These are phyloP conservation scores for Zhuqinia jingwanae DNA, from an alignment of 2,888 invertebrate genomes.

Conservation along the genomic window DNA sequence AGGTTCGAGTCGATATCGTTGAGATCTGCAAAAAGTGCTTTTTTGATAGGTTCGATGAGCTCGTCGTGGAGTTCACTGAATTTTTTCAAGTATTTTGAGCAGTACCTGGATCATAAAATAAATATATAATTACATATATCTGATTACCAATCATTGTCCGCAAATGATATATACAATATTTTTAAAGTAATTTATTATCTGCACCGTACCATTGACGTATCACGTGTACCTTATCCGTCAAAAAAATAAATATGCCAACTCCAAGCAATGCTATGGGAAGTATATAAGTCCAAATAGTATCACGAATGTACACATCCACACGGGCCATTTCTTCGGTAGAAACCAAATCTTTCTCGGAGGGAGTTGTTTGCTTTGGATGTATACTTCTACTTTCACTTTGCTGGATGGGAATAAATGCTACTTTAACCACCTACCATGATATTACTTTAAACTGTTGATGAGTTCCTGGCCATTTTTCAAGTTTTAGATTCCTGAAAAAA, in stretches of 20 bases:
- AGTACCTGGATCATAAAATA: conserved; percentile 67
- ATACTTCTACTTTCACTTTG: background rate
- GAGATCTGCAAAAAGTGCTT: conserved; percentile 75
- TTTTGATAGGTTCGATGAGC: conserved; percentile 69
- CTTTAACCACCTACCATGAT: background rate
- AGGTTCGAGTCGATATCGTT: conserved; percentile 74
- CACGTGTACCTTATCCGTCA: conserved; percentile 72
- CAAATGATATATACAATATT: too few species aligned
- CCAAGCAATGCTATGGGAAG: conserved; percentile 67
- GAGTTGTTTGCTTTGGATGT: too few species aligned
- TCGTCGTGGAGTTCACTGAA: conserved; percentile 71
- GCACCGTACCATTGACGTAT: conserved; percentile 76
- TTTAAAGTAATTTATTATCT: too few species aligned
- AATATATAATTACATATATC: background rate
- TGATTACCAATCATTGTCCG: background rate
- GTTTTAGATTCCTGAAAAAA: too few species aligned
- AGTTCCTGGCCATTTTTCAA: background rate
- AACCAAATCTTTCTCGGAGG: too few species aligned
- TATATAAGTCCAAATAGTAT: conserved; percentile 75
- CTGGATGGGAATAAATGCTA: background rate
- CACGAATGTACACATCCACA: conserved; percentile 75
- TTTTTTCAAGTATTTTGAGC: conserved; percentile 64
- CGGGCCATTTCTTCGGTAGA: conserved; percentile 72
- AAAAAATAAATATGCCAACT: conserved; percentile 60
- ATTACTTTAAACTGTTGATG: background rate